These are phyloP conservation scores for Procavia capensis DNA, from an alignment of 2,113 vertebrate species.

Conservation along the genomic window DNA sequence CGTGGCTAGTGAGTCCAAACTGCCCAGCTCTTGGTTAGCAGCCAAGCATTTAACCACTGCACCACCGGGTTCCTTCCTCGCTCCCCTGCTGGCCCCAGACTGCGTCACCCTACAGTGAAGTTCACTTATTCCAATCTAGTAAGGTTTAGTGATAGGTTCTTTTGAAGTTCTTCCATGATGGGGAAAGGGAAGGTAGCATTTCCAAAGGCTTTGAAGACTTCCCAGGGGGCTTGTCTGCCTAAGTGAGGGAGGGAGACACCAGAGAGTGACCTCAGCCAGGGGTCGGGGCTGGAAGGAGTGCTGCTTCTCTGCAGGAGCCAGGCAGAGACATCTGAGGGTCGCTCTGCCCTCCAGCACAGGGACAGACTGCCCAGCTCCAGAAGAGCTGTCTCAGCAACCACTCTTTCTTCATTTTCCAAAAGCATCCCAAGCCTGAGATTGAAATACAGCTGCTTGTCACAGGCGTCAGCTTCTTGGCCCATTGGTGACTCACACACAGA, in stretches of 20 bases:
- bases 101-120: neutral
- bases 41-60: too few relatives aligned
- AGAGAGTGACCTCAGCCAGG: too few relatives aligned
- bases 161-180: neutral
- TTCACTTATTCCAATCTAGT: neutral
- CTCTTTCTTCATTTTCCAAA: neutral
- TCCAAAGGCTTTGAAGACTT: neutral
- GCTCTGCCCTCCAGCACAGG: neutral
- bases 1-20: too few relatives aligned
- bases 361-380: neutral
- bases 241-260: neutral
- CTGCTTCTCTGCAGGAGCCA: too few relatives aligned
- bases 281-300: too few relatives aligned
- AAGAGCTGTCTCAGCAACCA: neutral
- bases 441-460: neutral
- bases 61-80: neutral
- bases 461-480: neutral
- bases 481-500: neutral
- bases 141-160: neutral
- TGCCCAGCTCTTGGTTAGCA: too few relatives aligned
- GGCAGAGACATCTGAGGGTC: neutral
- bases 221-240: too few relatives aligned
- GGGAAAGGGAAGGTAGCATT: neutral
- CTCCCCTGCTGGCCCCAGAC: neutral
- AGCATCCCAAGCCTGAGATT: neutral